Evolutionary conservation across 2,797 vertebrate genomes (phyloP).

Genomic region (Lepilemur ruficaudatus): DNA sequence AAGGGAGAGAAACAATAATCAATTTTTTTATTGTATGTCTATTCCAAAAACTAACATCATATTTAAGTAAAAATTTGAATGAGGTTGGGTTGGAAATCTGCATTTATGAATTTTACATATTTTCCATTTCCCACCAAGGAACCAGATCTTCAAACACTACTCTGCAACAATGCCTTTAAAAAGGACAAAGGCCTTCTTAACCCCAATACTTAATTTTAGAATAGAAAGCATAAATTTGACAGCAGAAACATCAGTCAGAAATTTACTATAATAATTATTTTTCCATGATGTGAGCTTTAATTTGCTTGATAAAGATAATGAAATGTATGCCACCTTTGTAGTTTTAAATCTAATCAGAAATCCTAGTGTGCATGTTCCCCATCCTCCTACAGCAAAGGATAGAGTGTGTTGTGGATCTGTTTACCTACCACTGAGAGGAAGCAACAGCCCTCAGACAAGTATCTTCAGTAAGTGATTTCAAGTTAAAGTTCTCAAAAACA

Average conservation of each 20-base stretch:
- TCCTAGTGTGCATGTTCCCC: background rate
- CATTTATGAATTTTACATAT: background rate
- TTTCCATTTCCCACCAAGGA: background rate
- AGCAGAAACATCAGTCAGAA: background rate
- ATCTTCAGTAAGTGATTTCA: conserved; percentile 41
- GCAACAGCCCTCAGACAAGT: background rate
- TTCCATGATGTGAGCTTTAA: conserved; percentile 39
- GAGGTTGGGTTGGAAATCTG: background rate
- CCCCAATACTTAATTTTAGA: conserved; percentile 33
- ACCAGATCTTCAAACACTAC: background rate
- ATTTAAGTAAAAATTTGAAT: conserved; percentile 28
- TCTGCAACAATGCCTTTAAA: background rate
- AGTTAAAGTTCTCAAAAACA: conserved; percentile 55
- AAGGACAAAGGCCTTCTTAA: conserved; percentile 32
- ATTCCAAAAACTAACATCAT: conserved; percentile 14
- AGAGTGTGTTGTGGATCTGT: background rate
- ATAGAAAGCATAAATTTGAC: background rate
- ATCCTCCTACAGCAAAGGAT: background rate
- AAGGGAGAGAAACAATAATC: conserved; percentile 19
- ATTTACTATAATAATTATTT: conserved; percentile 52
- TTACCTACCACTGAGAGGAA: conserved; percentile 30
- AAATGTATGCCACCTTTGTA: background rate
- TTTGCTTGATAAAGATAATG: conserved; percentile 43
- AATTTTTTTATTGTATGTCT: conserved; percentile 4
- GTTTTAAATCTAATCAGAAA: conserved; percentile 33